Conservation (phyloP, 1,140 invertebrate species). For the Trichomalopsis sarcophagae region DNA sequence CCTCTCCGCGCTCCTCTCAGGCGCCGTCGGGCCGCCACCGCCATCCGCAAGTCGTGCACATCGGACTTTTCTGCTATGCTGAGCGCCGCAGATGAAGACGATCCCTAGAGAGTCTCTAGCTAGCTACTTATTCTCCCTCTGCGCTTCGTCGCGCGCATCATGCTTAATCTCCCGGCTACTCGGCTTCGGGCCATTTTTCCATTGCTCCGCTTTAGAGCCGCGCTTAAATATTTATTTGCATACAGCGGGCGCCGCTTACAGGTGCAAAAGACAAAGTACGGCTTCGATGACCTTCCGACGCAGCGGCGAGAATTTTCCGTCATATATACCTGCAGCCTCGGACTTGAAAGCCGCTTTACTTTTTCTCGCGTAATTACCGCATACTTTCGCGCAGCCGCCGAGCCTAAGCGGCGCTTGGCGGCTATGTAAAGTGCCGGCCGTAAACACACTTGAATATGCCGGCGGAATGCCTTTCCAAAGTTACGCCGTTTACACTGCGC, state of each 20-base stretch:
- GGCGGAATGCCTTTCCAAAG: slow-evolving; percentile 29
- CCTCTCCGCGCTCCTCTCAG: slow-evolving; percentile 45
- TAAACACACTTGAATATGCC: slow-evolving; percentile 37
- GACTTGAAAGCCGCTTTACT: slow-evolving; percentile 10
- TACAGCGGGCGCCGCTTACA: neutral
- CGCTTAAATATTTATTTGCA: slow-evolving; percentile 29
- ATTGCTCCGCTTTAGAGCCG: neutral
- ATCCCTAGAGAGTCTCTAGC: neutral
- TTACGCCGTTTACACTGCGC: slow-evolving; percentile 23
- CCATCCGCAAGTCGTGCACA: slow-evolving; percentile 3
- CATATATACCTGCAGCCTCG: too few species aligned
- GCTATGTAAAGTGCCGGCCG: slow-evolving; percentile 19
- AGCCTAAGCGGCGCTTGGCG: slow-evolving; percentile 39
- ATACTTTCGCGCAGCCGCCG: slow-evolving; percentile 35
- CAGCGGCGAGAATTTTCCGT: neutral
- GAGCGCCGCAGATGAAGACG: slow-evolving; percentile 6
- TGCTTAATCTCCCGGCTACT: neutral
- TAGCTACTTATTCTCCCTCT: neutral
- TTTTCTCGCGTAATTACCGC: slow-evolving; percentile 46
- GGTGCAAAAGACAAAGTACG: too few species aligned
- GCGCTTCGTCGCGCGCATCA: too few species aligned
- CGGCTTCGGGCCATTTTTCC: neutral
- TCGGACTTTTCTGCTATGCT: slow-evolving; percentile 33
- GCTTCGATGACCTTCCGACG: neutral
- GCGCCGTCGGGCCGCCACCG: slow-evolving; percentile 22